Base-by-base conservation (phyloP, 64 coral and sea anemone genomes). In the Cladopsammia gracilis region DNA sequence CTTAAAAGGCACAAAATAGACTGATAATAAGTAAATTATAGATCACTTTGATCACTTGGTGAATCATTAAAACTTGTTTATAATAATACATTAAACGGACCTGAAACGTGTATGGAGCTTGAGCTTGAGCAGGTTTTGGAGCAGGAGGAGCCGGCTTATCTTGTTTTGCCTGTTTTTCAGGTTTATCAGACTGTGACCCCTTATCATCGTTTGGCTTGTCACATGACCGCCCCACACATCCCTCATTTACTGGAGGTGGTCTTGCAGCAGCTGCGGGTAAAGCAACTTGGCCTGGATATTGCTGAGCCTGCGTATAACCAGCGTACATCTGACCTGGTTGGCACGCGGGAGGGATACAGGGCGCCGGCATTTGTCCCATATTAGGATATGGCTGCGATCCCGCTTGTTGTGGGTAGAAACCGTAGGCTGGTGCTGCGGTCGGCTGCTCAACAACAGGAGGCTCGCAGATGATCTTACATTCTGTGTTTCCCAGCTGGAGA, bases 401-500 rank as follows among this genome's bases (percentile, higher is more conserved):
- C 7, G 70, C n/a, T 47, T 94, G 92, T 49, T 89, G 92, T 58
- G 59, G 34, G 18, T 48, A 81, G 18, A 75, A 68, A 15, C 71
- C 70, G 10, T 67, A 60, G 25, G 86, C 74, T n/a, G 62, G 77
- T 19, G 70, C 4, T 20, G 48, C 70, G 57, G 65, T 34, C 0
- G 20, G 19, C n/a, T 92, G 71, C 44, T 96, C 87, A 47, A 89
- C 64, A 73, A 75, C 24, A 60, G 93, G 93, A 51, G 86, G 93
- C 7, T 94, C 82, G 7, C 86, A 94, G 22, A 89, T 85, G 70
- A 94, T 90, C 65, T 85, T 78, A 52, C 93, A 94, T 25, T 94
- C 70, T 22, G 78, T 76, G 52, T 85, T 85, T 23, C 58, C 86
- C 58, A 85, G 54, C 11, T 94, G 61, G 44, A 89, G 49, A 67